Evolutionary conservation across 2,797 vertebrate genomes (phyloP), one percentile per base, ranked within the genome.

Genomic region (Holocentrus rufus): DNA sequence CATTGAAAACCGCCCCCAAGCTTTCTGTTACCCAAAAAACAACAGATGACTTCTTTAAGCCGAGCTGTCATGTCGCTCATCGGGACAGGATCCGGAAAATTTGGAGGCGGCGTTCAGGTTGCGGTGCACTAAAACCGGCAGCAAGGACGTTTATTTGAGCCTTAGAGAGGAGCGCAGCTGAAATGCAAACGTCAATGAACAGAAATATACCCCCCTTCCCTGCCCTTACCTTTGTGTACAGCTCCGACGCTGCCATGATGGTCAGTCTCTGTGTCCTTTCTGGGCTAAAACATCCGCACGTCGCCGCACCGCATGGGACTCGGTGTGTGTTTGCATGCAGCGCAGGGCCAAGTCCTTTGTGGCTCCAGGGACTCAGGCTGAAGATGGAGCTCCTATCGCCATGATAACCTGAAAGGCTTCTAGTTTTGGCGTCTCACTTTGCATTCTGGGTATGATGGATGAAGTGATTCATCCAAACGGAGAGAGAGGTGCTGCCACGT

Each of bases 161-260:
- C 14, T 7, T 5, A 36, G 7, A 27, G 14, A 42, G 20, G 13
- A 57, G n/a, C 27, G 57, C 53, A 7, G 46, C 52, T 22, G 49
- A 34, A 31, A 46, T 13, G 23, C 2, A 4, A 46, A 20, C 20
- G 8, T 61, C 10, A 42, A 42, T 14, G 14, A 4, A 42, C n/a
- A 31, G 25, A 77, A 50, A 79, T 2, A 6, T 65, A 18, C 65
- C 63, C 64, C 76, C 50, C 75, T 52, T 27, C 25, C 25, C 25
- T 27, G 25, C 25, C 25, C 55, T 94, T 93, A 98, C 97, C 97
- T 98, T 98, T 79, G 97, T 97, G 91, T 96, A 98, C 66, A 98
- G 96, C 94, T 98, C 96, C 57, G 95, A 96, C 89, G 96, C 96
- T 91, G 97, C 96, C 96, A 97, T 98, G 91, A 85, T 91, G 84